Evolutionary conservation across 2,797 vertebrate species (phyloP), one percentile per base, ranked within the genome.

Genomic region (Myotis vivesi): DNA sequence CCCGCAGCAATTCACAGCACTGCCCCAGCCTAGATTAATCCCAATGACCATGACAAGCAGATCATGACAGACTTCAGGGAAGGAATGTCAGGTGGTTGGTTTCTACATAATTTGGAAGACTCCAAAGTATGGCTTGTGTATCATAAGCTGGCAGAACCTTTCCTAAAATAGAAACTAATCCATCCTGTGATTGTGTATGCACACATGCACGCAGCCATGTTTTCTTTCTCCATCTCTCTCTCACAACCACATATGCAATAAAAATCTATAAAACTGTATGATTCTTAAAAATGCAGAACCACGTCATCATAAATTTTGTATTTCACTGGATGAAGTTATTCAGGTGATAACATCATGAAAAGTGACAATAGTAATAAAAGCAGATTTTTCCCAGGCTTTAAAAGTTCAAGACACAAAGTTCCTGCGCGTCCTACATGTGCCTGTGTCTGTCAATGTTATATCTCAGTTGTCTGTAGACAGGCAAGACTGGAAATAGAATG

Each of bases 181-280:
- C 7, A 2, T 4, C 3, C 17, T 7, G 12, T 22, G 33, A 19
- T 9, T 16, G 10, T 9, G 28, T 5, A 10, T 8, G 17, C 20
- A 20, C 9, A 5, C 11, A 0, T 20, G 2, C 3, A 33, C 22
- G 2, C 30, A 1, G 13, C 13, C 57, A 57, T 38, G 15, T 69
- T 66, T 41, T 75, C 7, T 72, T 62, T 62, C 12, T 36, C n/a
- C 16, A 12, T 44, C 55, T 25, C 41, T 84, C 44, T 62, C 49
- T 62, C 41, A 44, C 81, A 73, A 62, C 16, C 62, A n/a, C n/a
- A n/a, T 6, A 69, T 46, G 53, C n/a, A 20, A 68, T 66, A 30
- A 79, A 95, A 59, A 36, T 80, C 62, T 79, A 68, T 25, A 62
- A 59, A 53, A 71, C 25, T 23, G 71, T 84, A 57, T 57, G 73